Evolutionary conservation across 2,888 invertebrate species (phyloP).

Genomic region (Mimachlamys varia): DNA sequence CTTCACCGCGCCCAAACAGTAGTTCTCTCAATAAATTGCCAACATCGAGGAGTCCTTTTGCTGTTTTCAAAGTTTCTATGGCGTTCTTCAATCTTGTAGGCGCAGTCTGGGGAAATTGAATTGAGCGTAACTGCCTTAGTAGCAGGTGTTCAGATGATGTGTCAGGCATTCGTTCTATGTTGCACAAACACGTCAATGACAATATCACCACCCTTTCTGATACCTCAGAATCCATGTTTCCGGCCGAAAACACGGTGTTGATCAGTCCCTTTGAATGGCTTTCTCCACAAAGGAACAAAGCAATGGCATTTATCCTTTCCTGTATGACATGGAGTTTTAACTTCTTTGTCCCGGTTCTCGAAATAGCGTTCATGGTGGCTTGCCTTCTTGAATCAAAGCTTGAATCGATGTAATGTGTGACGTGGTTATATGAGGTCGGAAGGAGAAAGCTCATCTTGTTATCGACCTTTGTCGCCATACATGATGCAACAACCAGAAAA

Average conservation of each 20-base stretch:
- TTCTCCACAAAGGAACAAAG: not conserved
- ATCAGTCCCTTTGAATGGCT: not conserved
- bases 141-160: not conserved
- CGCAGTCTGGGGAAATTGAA: not conserved
- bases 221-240: not conserved
- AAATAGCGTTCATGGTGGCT: not conserved
- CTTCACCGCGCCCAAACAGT: not conserved
- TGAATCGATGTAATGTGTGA: conserved; percentile 19
- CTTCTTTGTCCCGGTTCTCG: not conserved
- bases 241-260: not conserved
- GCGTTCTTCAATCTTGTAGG: not conserved
- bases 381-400: not conserved
- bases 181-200: not conserved
- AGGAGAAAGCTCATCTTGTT: not conserved
- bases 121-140: not conserved
- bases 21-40: not conserved
- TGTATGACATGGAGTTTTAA: not conserved
- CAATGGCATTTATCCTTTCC: not conserved
- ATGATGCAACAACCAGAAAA: not conserved
- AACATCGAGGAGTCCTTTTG: not conserved
- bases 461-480: not conserved
- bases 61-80: not conserved
- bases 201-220: not conserved
- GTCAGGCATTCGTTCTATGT: not conserved
- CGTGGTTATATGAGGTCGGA: not conserved